These are phyloP conservation scores for Doryteuthis pealeii DNA, from an alignment of 1,140 invertebrate species.

Conservation along the genomic window DNA sequence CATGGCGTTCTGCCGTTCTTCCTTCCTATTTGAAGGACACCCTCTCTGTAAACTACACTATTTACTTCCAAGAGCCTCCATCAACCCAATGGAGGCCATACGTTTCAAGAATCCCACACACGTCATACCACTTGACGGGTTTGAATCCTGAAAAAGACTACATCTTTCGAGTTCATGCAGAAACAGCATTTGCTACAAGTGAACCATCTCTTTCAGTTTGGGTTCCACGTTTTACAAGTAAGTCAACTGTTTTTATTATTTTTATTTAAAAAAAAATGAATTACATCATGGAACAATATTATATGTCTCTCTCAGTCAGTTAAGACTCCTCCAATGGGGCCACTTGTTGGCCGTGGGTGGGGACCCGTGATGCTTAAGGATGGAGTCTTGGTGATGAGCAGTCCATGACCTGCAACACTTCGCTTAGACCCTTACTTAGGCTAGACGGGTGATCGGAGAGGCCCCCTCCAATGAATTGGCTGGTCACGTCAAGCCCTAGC, in stretches of 20 bases:
- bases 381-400: too few relatives aligned
- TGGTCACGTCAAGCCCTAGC: too few relatives aligned
- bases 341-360: too few relatives aligned
- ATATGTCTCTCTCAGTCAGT: too few relatives aligned
- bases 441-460: too few relatives aligned
- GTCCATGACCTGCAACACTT: too few relatives aligned
- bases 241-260: not conserved
- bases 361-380: too few relatives aligned
- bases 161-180: conserved; percentile 88
- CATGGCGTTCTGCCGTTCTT: conserved; percentile 49
- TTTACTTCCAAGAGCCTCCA: conserved; percentile 41
- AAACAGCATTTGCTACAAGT: conserved; percentile 74
- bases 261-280: not conserved
- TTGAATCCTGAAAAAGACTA: conserved; percentile 90
- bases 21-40: conserved; percentile 37
- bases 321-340: too few relatives aligned
- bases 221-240: conserved; percentile 48
- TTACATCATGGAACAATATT: too few relatives aligned
- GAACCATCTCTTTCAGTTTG: conserved; percentile 42
- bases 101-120: conserved; percentile 41
- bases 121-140: conserved; percentile 83
- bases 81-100: conserved; percentile 43
- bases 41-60: conserved; percentile 41
- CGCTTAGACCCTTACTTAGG: too few relatives aligned
- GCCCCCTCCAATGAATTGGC: too few relatives aligned